Evolutionary conservation across 1,140 invertebrate species (phyloP).

Genomic region (Centruroides vittatus): DNA sequence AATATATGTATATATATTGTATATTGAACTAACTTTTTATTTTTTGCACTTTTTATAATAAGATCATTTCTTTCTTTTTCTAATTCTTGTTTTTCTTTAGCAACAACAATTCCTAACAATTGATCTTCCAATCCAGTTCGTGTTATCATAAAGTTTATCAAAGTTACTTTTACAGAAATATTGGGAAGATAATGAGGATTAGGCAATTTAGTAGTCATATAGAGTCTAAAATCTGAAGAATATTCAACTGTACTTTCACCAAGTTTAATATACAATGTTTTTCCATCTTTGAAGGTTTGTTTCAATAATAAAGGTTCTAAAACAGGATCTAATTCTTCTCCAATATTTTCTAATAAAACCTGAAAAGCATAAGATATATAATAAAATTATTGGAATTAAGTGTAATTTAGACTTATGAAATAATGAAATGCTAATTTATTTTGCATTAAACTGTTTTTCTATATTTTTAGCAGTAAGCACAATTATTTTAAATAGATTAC

Average conservation of each 20-base stretch:
- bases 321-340: constrained; percentile 67
- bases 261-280: constrained; percentile 61
- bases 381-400: no score
- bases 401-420: no score
- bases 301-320: constrained; percentile 65
- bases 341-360: constrained; percentile 70
- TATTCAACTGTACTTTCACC: constrained; percentile 55
- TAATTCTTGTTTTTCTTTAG: constrained; percentile 37
- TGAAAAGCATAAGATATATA: not conserved
- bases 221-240: constrained; percentile 34
- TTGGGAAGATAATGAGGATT: constrained; percentile 40
- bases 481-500: no score
- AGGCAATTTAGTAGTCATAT: constrained; percentile 37
- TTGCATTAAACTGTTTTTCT: no score
- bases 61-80: constrained; percentile 40
- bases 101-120: constrained; percentile 39
- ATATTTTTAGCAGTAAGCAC: no score
- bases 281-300: constrained; percentile 64
- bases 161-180: constrained; percentile 31
- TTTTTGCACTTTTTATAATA: constrained; percentile 38
- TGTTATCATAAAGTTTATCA: constrained; percentile 40
- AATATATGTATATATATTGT: not conserved
- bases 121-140: constrained; percentile 38
- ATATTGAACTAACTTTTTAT: constrained; percentile 28
- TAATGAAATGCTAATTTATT: no score